phyloP scores from a whole-genome alignment of 1,140 invertebrate species.

The Drosophila jambulina region DNA sequence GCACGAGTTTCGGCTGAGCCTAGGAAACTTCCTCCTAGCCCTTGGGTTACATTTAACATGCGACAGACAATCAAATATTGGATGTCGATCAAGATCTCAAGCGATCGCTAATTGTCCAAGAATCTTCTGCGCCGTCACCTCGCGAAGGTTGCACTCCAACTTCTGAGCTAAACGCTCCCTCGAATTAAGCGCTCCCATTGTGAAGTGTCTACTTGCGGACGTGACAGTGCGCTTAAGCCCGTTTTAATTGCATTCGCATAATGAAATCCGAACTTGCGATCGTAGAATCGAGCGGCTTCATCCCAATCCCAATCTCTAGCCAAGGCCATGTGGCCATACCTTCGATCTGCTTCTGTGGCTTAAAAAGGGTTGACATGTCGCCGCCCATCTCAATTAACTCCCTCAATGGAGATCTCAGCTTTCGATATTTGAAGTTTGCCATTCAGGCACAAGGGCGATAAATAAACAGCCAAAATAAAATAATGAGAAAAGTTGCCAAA shows the following conservation, averaged over 20 bases:
- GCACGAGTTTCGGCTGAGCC: slow-evolving; percentile 9
- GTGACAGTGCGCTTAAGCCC: slow-evolving; percentile 62
- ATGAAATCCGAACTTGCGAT: slow-evolving; percentile 45
- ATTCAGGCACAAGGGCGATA: slow-evolving; percentile 38
- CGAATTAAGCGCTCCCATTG: slow-evolving; percentile 68
- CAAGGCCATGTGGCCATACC: slow-evolving; percentile 13
- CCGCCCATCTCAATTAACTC: slow-evolving; percentile 15
- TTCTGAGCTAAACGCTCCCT: slow-evolving; percentile 50
- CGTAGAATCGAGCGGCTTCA: slow-evolving; percentile 58
- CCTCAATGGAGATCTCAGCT: slow-evolving; percentile 11
- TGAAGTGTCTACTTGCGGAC: slow-evolving; percentile 56
- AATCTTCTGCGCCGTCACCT: slow-evolving; percentile 29
- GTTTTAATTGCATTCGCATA: slow-evolving; percentile 71
- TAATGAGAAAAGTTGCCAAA: slow-evolving; percentile 9
- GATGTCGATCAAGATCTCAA: slow-evolving; percentile 18
- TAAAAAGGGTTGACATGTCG: slow-evolving; percentile 34
- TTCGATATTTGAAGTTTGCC: slow-evolving; percentile 21
- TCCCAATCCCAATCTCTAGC: slow-evolving; percentile 27
- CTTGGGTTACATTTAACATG: slow-evolving; percentile 56
- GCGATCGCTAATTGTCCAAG: slow-evolving; percentile 32
- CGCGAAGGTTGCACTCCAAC: slow-evolving; percentile 25
- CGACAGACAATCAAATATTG: slow-evolving; percentile 28
- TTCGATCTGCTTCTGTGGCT: slow-evolving; percentile 1
- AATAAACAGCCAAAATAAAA: slow-evolving; percentile 19
- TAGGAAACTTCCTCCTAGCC: slow-evolving; percentile 47